Evolutionary conservation across 2,888 invertebrate genomes (phyloP).

Genomic region (Pristionchus mayeri): DNA sequence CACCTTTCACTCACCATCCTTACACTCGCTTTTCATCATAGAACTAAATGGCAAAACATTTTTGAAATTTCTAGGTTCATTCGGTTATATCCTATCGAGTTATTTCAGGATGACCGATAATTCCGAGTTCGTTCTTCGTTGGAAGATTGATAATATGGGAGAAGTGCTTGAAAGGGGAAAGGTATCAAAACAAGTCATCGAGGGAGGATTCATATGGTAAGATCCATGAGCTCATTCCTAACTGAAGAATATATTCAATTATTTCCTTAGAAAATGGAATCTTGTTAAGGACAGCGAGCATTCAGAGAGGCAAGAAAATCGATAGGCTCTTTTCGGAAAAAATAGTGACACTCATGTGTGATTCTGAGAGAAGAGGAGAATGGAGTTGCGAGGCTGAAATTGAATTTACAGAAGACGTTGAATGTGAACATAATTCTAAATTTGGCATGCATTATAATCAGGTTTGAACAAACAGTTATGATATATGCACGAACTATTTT

Average conservation of each 20-base stretch:
- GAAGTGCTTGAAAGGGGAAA: not conserved
- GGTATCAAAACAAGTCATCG: not conserved
- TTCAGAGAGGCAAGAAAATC: not conserved
- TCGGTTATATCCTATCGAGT: not conserved
- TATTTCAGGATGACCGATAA: not conserved
- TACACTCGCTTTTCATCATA: no score
- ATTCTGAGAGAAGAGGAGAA: not conserved
- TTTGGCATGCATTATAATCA: no score
- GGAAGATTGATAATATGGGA: not conserved
- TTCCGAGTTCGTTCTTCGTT: not conserved
- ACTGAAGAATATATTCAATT: no score
- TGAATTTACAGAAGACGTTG: not conserved
- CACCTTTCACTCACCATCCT: no score
- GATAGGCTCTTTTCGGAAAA: not conserved
- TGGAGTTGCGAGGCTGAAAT: not conserved
- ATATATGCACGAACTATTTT: no score
- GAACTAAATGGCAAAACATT: no score
- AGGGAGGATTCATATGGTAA: not conserved
- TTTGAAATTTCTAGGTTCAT: no score
- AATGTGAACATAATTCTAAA: no score
- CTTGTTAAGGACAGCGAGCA: not conserved
- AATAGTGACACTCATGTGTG: not conserved
- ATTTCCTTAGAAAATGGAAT: not conserved
- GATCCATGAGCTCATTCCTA: not conserved
- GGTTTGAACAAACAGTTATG: no score